Percentiles rank a stretch among this genome's conserved stretches.
phyloP scores from a whole-genome alignment of 2,797 vertebrate genomes.

The Karalla daura region DNA sequence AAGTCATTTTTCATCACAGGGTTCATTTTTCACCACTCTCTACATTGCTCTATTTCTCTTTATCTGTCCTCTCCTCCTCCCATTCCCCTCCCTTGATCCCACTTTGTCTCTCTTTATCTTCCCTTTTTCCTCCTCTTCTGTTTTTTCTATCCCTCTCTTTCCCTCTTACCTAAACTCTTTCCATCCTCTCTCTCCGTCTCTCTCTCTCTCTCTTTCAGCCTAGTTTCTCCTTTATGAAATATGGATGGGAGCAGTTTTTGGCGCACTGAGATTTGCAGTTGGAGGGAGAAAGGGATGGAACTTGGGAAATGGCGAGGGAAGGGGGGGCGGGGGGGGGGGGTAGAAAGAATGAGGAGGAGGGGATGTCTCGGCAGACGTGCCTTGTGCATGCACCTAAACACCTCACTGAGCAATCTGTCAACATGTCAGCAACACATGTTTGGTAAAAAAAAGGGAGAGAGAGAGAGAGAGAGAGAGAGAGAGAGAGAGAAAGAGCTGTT shows the following conservation, averaged over 20 bases:
- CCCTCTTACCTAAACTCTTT: slow-evolving; percentile 65
- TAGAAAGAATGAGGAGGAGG: slow-evolving; percentile 5
- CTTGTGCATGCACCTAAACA: slow-evolving; percentile 99
- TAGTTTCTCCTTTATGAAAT: slow-evolving; percentile 95
- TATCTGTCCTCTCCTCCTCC: slow-evolving; percentile 73
- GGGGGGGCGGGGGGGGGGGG: slow-evolving; percentile 12
- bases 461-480: slow-evolving; percentile 67
- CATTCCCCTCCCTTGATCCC: slow-evolving; percentile 78
- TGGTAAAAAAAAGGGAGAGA: slow-evolving; percentile 83
- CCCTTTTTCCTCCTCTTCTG: slow-evolving; percentile 53
- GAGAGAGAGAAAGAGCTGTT: slow-evolving; percentile 61
- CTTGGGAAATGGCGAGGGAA: slow-evolving; percentile 65
- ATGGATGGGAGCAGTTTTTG: slow-evolving; percentile 99
- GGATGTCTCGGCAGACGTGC: slow-evolving; percentile 94
- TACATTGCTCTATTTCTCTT: slow-evolving; percentile 74
- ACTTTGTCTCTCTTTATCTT: slow-evolving; percentile 79
- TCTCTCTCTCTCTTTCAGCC: slow-evolving; percentile 84
- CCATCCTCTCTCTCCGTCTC: slow-evolving; percentile 73
- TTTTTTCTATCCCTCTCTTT: slow-evolving; percentile 15
- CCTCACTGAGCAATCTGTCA: slow-evolving; percentile 99
- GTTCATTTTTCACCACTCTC: slow-evolving; percentile 90
- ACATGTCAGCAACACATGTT: slow-evolving; percentile 99
- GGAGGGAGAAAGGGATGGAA: slow-evolving; percentile 76
- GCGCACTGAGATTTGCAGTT: slow-evolving; percentile 95
- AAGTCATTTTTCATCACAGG: slow-evolving; percentile 91